A percentile compares a stretch with the other conserved stretches of the same genome.
Conservation (phyloP, 1,140 invertebrate species). For the Macrotrachela quadricornifera region DNA sequence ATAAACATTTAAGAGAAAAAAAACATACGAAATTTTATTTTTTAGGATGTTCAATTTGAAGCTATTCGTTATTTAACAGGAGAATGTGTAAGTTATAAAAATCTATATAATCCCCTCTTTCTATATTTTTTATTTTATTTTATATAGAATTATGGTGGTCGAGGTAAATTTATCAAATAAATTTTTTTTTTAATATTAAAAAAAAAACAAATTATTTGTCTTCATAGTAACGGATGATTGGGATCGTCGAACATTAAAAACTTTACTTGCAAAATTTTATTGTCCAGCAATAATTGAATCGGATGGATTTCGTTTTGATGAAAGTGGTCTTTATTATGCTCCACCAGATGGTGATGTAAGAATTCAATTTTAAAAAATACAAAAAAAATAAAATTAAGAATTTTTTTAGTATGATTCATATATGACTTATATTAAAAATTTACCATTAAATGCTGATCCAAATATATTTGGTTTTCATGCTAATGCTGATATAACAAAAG, state of each 20-base stretch:
- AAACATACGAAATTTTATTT: neutral
- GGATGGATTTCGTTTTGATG: constrained; percentile 28
- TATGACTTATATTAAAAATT: constrained; percentile 47
- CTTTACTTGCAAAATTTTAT: constrained; percentile 50
- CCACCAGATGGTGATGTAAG: constrained; percentile 44
- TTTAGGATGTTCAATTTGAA: constrained; percentile 55
- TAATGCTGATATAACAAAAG: constrained; percentile 80
- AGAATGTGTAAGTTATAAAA: constrained; percentile 43
- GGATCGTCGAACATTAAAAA: constrained; percentile 64
- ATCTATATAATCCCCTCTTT: too few species aligned
- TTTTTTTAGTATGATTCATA: constrained; percentile 42
- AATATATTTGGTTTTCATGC: constrained; percentile 75
- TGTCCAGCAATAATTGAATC: constrained; percentile 20
- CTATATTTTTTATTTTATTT: too few species aligned
- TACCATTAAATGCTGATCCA: constrained; percentile 57
- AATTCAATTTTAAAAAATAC: neutral
- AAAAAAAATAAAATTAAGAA: neutral
- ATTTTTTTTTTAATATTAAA: too few species aligned
- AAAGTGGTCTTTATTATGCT: constrained; percentile 46
- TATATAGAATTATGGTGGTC: constrained; percentile 54
- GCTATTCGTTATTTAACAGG: constrained; percentile 70
- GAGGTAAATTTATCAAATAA: constrained; percentile 17
- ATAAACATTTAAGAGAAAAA: neutral
- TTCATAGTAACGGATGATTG: constrained; percentile 62
- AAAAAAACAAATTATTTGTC: too few species aligned